Percentiles rank a stretch among this genome's conserved stretches.
Conservation (phyloP, 2,113 vertebrate species). For the Daphoenositta chrysoptera region DNA sequence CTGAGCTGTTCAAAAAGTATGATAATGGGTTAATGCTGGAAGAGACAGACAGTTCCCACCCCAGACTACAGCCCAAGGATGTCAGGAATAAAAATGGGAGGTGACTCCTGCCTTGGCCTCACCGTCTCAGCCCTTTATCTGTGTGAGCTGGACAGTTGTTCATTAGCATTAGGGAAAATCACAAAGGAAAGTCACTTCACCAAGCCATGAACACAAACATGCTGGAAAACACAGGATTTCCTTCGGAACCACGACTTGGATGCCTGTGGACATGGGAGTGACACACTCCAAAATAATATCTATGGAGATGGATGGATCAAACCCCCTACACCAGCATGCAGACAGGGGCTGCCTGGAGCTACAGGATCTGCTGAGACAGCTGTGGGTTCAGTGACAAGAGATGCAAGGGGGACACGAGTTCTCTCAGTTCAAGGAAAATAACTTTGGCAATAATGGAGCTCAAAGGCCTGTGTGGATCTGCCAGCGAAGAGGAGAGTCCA, state of each 20-base stretch:
- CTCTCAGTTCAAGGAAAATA: constrained; percentile 63
- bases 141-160: background rate
- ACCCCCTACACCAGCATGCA: background rate
- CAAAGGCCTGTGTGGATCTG: background rate
- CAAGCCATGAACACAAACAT: constrained; percentile 12
- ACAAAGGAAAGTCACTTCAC: constrained; percentile 33
- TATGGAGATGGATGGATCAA: background rate
- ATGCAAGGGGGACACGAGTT: background rate
- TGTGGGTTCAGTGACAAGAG: background rate
- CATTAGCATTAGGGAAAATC: constrained; percentile 39
- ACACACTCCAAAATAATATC: background rate
- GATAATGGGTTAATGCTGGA: constrained; percentile 68
- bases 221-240: background rate
- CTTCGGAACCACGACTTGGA: fast-evolving
- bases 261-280: background rate
- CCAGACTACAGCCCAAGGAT: constrained; percentile 4
- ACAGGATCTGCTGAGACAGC: background rate
- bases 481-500: background rate
- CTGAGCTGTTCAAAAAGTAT: constrained; percentile 81
- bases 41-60: constrained; percentile 32
- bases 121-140: background rate
- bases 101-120: background rate
- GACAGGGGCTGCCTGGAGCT: background rate
- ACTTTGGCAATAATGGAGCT: background rate
- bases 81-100: background rate